Evolutionary conservation across 2,113 vertebrate genomes (phyloP).

Genomic region (Lampris incognitus): DNA sequence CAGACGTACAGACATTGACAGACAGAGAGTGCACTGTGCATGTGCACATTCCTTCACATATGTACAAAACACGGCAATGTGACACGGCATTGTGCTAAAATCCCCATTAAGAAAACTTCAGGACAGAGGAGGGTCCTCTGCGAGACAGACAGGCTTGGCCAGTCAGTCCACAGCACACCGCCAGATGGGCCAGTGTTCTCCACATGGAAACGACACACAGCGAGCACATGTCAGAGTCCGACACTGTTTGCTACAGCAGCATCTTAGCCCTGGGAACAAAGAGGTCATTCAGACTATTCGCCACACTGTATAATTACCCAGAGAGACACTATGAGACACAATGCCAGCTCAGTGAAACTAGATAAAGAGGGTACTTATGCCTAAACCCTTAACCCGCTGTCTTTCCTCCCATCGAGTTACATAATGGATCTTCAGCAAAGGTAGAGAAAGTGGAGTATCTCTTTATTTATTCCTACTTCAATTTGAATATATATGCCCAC

Average conservation of each 20-base stretch:
- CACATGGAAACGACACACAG: slow-evolving; percentile 79
- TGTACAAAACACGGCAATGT: slow-evolving; percentile 49
- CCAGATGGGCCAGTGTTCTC: slow-evolving; percentile 80
- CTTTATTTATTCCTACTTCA: slow-evolving; percentile 38
- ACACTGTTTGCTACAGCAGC: slow-evolving; percentile 77
- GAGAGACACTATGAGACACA: slow-evolving; percentile 91
- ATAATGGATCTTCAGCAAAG: slow-evolving; percentile 51
- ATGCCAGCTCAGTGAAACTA: slow-evolving; percentile 90
- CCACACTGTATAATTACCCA: slow-evolving; percentile 89
- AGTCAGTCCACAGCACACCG: slow-evolving; percentile 76
- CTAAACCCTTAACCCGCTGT: slow-evolving; percentile 77
- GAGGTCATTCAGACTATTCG: slow-evolving; percentile 90
- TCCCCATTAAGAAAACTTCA: slow-evolving; percentile 52
- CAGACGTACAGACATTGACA: slow-evolving; percentile 23
- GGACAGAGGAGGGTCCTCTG: slow-evolving; percentile 65
- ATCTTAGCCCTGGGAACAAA: slow-evolving; percentile 90
- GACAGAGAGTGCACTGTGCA: slow-evolving; percentile 13
- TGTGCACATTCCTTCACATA: slow-evolving; percentile 49
- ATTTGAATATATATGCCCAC: slow-evolving; percentile 38
- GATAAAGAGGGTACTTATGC: slow-evolving; percentile 94
- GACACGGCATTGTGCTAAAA: slow-evolving; percentile 61
- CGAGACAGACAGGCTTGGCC: slow-evolving; percentile 61
- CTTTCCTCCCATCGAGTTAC: slow-evolving; percentile 60
- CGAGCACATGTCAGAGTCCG: slow-evolving; percentile 81
- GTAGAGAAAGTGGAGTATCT: slow-evolving; percentile 35